Percentiles rank a stretch among this genome's conserved stretches.
Conservation (phyloP, 2,888 invertebrate genomes). For the Sycophila texana region DNA sequence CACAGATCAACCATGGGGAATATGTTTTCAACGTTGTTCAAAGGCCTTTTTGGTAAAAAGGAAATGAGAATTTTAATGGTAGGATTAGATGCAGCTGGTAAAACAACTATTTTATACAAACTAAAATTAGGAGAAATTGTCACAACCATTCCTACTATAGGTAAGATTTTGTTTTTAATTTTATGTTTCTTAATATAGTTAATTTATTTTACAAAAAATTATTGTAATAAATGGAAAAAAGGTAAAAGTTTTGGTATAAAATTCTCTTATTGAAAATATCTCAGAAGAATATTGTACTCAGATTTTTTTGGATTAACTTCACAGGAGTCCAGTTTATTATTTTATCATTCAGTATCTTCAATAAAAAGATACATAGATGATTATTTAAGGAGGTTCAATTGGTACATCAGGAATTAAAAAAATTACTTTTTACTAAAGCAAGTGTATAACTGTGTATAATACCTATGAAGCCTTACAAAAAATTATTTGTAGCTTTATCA, state of each 20-base stretch:
- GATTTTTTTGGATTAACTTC: no score
- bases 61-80: constrained; percentile 99
- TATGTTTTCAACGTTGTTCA: constrained; percentile 97
- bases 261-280: no score
- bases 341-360: no score
- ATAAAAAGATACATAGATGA: no score
- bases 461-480: no score
- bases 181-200: neutral
- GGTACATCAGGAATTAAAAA: no score
- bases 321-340: no score
- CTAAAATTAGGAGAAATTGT: constrained; percentile 99
- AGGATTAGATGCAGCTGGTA: constrained; percentile 99
- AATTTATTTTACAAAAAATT: neutral
- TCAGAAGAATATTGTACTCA: no score
- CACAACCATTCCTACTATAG: constrained; percentile 99
- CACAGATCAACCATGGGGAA: constrained; percentile 92
- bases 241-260: neutral
- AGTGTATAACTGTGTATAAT: no score
- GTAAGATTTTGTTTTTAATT: constrained; percentile 79
- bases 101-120: constrained; percentile 99
- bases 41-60: constrained; percentile 99
- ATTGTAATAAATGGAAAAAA: neutral
- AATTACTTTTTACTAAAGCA: no score
- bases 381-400: no score
- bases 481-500: no score